Evolutionary conservation across 2,797 vertebrate genomes (phyloP).

Genomic region (Eulemur albifrons): DNA sequence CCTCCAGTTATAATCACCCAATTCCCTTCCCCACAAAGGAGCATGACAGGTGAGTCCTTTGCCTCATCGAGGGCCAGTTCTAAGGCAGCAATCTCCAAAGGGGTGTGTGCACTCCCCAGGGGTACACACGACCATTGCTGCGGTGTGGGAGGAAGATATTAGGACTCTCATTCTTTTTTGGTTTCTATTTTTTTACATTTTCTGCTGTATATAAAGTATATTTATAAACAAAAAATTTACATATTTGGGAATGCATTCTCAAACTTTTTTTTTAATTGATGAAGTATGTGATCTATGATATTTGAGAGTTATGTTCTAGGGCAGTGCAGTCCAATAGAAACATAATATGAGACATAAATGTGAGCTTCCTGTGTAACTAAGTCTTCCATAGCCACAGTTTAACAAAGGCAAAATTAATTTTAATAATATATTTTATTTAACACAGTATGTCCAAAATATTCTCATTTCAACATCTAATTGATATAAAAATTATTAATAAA

Average conservation of each 20-base stretch:
- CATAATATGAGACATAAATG: not conserved
- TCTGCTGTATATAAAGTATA: not conserved
- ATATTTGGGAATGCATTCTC: not conserved
- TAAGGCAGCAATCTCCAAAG: not conserved
- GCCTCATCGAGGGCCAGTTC: not conserved
- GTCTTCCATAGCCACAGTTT: not conserved
- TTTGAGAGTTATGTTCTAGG: not conserved
- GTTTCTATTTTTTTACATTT: not conserved
- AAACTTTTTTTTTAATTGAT: not conserved
- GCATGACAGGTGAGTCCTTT: not conserved
- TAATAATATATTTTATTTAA: slow-evolving; percentile 7
- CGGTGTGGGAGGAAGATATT: not conserved
- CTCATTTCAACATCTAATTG: slow-evolving; percentile 1
- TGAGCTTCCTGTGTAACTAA: not conserved
- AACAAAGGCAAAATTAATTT: not conserved
- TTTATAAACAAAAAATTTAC: not conserved
- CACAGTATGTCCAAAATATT: not conserved
- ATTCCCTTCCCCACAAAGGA: not conserved
- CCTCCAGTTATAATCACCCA: not conserved
- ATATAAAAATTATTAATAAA: not conserved
- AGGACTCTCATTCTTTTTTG: not conserved
- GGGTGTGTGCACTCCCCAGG: not conserved
- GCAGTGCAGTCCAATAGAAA: not conserved
- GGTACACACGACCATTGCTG: rapidly evolving
- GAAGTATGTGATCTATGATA: not conserved